Base-by-base conservation (phyloP, 2,113 vertebrate species). In the Blennius ocellaris region DNA sequence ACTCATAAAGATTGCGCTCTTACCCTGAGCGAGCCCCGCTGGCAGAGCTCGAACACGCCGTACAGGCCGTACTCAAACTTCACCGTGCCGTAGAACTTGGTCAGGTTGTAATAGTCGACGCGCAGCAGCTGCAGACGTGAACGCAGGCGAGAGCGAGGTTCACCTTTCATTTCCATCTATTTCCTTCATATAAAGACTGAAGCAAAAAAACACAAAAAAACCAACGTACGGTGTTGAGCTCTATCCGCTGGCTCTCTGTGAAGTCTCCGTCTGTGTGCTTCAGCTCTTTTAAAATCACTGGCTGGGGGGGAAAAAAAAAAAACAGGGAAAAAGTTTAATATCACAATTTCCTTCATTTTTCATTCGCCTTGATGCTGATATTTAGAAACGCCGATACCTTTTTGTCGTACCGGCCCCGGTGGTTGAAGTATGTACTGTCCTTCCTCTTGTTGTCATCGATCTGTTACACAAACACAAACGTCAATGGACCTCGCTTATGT, bases 61-160 rank as follows among this genome's bases (percentile, higher is more conserved):
- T 95, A 99, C 84, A 98, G 95, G 17, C 89, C 95, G 9, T 91
- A 75, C n/a, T 98, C 97, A 61, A 96, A 94, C 92, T 96, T 98
- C 88, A 98, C 96, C 0, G 98, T 99, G 66, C 98, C 97, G 0
- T 99, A 99, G 90, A 99, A 99, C 90, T 99, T 99, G 51, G 97
- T 98, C 90, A 99, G 92, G 91, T 99, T 99, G 93, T 99, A 98
- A 74, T 99, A 99, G 87, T 99, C 97, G 1, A 98, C 95, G 60
- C 94, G 90, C 47, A 98, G 85, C 72, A 99, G 91, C 98, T 99
- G 92, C 12, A 86, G n/a, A 76, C 9, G 40, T 5, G n/a, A 41
- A 66, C 15, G 51, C 3, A 51, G 5, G 21, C 11, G 54, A 30
- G 15, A 36, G 12, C 5, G 40, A 30, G 3, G 21, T n/a, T 16